Conservation (phyloP, 2,888 invertebrate genomes). For the Yponomeuta malinellus region DNA sequence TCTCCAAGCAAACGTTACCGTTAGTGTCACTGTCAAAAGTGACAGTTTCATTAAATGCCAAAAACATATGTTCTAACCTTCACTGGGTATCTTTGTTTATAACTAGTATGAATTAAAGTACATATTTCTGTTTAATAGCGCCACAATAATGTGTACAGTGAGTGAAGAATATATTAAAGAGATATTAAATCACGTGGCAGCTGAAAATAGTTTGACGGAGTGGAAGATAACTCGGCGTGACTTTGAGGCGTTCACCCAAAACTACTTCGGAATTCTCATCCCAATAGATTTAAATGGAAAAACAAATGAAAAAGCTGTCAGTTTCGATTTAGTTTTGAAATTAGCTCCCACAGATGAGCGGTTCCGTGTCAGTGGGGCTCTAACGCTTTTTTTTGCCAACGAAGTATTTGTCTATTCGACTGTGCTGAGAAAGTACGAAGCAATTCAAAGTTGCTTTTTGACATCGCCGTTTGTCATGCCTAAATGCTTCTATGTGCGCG, state of each 20-base stretch:
- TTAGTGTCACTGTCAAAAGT: slow-evolving; percentile 5
- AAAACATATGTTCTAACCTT: slow-evolving; percentile 2
- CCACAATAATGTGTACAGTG: neutral
- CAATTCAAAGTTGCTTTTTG: slow-evolving; percentile 32
- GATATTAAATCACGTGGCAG: slow-evolving; percentile 24
- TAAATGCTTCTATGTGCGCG: slow-evolving; percentile 43
- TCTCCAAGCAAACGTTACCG: neutral
- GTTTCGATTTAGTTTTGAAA: slow-evolving; percentile 48
- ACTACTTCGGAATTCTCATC: slow-evolving; percentile 59
- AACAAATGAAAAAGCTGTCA: slow-evolving; percentile 25
- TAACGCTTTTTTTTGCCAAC: slow-evolving; percentile 50
- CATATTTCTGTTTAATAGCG: neutral
- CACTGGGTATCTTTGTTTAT: neutral
- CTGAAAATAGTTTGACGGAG: slow-evolving; percentile 21
- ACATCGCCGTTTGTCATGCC: slow-evolving; percentile 37
- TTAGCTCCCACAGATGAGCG: slow-evolving; percentile 43
- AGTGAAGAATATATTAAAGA: slow-evolving; percentile 6
- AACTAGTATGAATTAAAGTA: neutral
- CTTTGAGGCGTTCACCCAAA: slow-evolving; percentile 47
- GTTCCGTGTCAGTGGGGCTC: slow-evolving; percentile 47
- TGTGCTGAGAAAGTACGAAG: slow-evolving; percentile 38
- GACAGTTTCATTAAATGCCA: neutral
- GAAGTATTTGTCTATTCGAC: slow-evolving; percentile 56
- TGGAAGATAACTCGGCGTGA: slow-evolving; percentile 31
- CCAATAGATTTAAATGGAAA: slow-evolving; percentile 43